These are phyloP conservation scores for Neoascia interrupta DNA, from an alignment of 2,888 invertebrate species.

Conservation along the genomic window DNA sequence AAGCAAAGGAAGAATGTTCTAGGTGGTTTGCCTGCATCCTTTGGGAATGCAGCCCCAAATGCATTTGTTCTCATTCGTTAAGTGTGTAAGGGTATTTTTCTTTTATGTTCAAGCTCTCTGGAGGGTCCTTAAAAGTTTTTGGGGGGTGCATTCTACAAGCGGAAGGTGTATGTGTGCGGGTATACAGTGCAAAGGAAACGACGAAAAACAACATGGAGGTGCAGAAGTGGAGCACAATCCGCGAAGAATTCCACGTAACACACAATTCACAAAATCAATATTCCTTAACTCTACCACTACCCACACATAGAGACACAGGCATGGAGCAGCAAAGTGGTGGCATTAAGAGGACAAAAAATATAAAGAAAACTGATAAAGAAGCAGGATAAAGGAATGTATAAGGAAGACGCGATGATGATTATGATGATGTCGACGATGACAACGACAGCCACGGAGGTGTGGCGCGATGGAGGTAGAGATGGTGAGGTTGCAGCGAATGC, in stretches of 20 bases:
- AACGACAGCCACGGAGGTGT: slow-evolving; percentile 12
- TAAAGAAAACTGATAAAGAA: slow-evolving; percentile 65
- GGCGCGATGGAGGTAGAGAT: slow-evolving; percentile 14
- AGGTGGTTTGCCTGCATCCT: too few species aligned
- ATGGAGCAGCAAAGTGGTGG: slow-evolving; percentile 15
- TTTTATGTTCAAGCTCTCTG: too few species aligned
- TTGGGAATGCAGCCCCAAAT: background rate
- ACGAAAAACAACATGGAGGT: background rate
- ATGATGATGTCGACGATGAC: slow-evolving; percentile 61
- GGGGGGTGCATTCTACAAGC: slow-evolving; percentile 23
- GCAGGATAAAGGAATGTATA: slow-evolving; percentile 61
- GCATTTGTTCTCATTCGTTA: too few species aligned
- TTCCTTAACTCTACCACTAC: slow-evolving; percentile 64
- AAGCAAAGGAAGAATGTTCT: slow-evolving; percentile 35
- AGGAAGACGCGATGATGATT: slow-evolving; percentile 64
- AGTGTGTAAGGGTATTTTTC: too few species aligned
- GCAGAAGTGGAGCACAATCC: slow-evolving; percentile 48
- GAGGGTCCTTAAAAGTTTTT: too few species aligned
- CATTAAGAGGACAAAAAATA: slow-evolving; percentile 44
- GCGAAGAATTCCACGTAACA: slow-evolving; percentile 67
- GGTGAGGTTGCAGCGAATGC: slow-evolving; percentile 57
- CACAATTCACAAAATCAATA: slow-evolving; percentile 68
- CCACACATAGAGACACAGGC: background rate
- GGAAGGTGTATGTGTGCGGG: slow-evolving; percentile 6
- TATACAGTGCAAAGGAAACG: slow-evolving; percentile 14